Conservation (phyloP, 2,888 invertebrate species). For the Pilophorus perplexus region DNA sequence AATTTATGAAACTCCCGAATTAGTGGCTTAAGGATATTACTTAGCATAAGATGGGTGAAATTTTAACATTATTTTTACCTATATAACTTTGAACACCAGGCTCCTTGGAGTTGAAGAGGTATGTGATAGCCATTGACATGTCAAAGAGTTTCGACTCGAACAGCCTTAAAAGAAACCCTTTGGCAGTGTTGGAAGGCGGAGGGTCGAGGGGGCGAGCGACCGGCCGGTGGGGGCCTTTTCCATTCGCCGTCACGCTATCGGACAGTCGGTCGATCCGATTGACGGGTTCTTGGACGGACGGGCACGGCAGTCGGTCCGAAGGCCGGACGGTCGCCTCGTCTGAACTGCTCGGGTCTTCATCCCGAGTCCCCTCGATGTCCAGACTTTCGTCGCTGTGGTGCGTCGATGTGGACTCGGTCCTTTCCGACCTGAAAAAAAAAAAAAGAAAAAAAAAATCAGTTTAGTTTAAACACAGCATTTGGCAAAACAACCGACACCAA, state of each 20-base stretch:
- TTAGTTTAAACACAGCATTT: background rate
- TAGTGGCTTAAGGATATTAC: too few relatives aligned
- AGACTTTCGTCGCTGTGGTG: slow-evolving; percentile 48
- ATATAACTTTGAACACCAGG: slow-evolving; percentile 96
- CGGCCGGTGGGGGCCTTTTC: too few relatives aligned
- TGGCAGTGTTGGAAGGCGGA: slow-evolving; percentile 51
- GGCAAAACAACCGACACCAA: too few relatives aligned
- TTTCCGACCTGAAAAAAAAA: slow-evolving; percentile 46
- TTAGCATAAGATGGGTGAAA: too few relatives aligned
- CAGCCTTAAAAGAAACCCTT: slow-evolving; percentile 76
- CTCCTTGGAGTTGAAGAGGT: slow-evolving; percentile 96
- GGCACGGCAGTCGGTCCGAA: slow-evolving; percentile 9
- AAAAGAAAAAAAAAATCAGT: background rate
- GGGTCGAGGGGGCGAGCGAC: background rate
- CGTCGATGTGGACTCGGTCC: slow-evolving; percentile 47
- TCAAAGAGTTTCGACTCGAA: slow-evolving; percentile 98
- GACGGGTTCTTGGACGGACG: background rate
- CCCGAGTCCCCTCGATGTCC: slow-evolving; percentile 38
- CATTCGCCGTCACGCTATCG: background rate
- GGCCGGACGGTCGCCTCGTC: slow-evolving; percentile 18
- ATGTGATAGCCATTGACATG: slow-evolving; percentile 97
- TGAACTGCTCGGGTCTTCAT: slow-evolving; percentile 25
- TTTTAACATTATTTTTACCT: too few relatives aligned
- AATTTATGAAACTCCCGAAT: too few relatives aligned
- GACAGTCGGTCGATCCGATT: background rate